Evolutionary conservation across 2,797 vertebrate genomes (phyloP), one percentile per base, ranked within the genome.

Genomic region (Neosilurus hyrtlii): DNA sequence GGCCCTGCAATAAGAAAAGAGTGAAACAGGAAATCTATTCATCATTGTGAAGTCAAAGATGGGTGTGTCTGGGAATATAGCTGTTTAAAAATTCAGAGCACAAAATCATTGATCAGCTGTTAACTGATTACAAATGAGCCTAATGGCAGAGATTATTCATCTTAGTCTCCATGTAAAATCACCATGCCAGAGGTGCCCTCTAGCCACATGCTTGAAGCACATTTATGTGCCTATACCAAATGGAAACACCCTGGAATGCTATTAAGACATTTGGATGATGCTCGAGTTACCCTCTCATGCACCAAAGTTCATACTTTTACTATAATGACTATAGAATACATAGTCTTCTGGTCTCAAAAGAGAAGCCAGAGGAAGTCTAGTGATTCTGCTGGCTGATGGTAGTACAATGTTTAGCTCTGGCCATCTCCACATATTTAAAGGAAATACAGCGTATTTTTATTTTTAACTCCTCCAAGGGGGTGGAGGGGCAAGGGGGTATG

Each of bases 1-100:
- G 93, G 86, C 88, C 97, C 97, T 98, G 87, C 16, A 84, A 88
- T 30, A 70, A 54, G 15, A 24, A 49, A 63, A 73, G 5, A 52
- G 10, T 51, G 37, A 51, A 65, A 56, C 12, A 22, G 43, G 3
- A 67, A 80, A 67, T 51, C 20, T 4, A 52, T 51, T 18, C 18
- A 63, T 63, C 14, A 51, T 26, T 3, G 10, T 37, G 52, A 22
- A 18, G 57, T 61, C 35, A 61, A 35, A 43, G 56, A 43, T 20
- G 18, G 4, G 74, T n/a, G 54, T n/a, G 14, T 12, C 51, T 49
- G 24, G 15, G 74, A n/a, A 35, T 35, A 18, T n/a, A 49, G 30
- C n/a, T 18, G 20, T 68, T 56, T 59, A 76, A 26, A 70, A 7
- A 77, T 66, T 59, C 62, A 24, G 10, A 67, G 30, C 43, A 51